A percentile compares a stretch with the other conserved stretches of the same genome.
Evolutionary conservation across 2,797 vertebrate species (phyloP).

Genomic region (Podarcis lilfordi): DNA sequence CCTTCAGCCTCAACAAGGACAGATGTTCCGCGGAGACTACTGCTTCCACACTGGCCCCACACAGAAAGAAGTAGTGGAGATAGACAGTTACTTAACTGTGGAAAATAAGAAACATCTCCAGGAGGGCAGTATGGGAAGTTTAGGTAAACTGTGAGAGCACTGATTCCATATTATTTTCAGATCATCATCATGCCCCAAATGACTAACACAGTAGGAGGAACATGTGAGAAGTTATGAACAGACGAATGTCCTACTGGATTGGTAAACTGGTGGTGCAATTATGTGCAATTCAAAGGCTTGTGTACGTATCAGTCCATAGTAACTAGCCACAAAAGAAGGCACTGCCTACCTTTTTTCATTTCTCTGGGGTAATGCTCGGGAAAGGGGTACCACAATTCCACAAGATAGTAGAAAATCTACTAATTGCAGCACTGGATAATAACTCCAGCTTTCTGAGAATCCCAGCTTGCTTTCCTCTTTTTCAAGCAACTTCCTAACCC

Average conservation of each 20-base stretch:
- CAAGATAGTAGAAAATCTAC: background rate
- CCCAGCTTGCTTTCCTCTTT: no score
- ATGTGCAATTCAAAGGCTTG: background rate
- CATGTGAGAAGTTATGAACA: background rate
- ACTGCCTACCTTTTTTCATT: background rate
- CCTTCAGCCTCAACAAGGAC: background rate
- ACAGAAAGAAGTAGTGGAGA: background rate
- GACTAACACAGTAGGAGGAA: background rate
- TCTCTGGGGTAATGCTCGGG: background rate
- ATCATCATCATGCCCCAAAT: background rate
- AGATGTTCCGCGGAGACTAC: background rate
- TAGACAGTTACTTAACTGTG: no score
- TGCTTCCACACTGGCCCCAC: background rate
- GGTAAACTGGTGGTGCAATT: background rate
- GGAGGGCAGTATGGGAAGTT: background rate
- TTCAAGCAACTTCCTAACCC: background rate
- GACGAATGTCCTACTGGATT: background rate
- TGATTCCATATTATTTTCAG: background rate
- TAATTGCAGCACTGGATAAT: no score
- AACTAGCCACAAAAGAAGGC: background rate
- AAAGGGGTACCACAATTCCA: no score
- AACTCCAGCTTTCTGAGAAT: background rate
- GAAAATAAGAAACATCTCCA: background rate
- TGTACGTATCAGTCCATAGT: no score
- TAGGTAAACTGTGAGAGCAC: no score